phyloP scores from a whole-genome alignment of 1,140 invertebrate species.

The Euglossa dilemma region DNA sequence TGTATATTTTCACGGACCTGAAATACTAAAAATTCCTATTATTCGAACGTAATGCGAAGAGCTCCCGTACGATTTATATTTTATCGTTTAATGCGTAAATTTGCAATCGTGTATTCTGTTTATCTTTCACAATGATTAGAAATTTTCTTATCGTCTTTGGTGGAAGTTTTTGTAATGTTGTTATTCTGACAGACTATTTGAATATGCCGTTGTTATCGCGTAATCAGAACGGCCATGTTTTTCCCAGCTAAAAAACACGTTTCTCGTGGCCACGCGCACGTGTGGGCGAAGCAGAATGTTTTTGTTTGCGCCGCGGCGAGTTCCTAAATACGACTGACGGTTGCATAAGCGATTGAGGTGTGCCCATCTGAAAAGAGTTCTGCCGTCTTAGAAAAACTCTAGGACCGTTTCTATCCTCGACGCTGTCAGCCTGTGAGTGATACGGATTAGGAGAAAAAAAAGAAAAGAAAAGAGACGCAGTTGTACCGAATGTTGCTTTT shows the following conservation, averaged over 20 bases:
- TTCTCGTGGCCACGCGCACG: constrained; percentile 40
- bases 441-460: constrained; percentile 3
- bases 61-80: not conserved
- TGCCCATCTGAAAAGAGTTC: constrained; percentile 14
- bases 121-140: constrained; percentile 20
- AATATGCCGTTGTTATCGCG: constrained; percentile 39
- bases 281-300: constrained; percentile 47
- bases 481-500: not conserved
- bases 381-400: not conserved
- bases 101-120: not conserved
- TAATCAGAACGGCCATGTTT: constrained; percentile 42
- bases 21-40: not conserved
- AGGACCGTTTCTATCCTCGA: not conserved
- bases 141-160: constrained; percentile 28
- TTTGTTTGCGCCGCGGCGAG: constrained; percentile 43
- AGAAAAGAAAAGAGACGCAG: not conserved
- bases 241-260: constrained; percentile 39
- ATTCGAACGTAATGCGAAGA: no score
- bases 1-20: constrained; percentile 7
- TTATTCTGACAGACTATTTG: constrained; percentile 25
- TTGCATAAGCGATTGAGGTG: constrained; percentile 49
- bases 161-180: constrained; percentile 35
- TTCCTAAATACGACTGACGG: constrained; percentile 28
- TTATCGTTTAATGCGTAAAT: not conserved
- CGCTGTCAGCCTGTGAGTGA: not conserved